A percentile compares a stretch with the other conserved stretches of the same genome.
phyloP scores from a whole-genome alignment of 2,888 invertebrate genomes.

The Cerastis rubricosa region DNA sequence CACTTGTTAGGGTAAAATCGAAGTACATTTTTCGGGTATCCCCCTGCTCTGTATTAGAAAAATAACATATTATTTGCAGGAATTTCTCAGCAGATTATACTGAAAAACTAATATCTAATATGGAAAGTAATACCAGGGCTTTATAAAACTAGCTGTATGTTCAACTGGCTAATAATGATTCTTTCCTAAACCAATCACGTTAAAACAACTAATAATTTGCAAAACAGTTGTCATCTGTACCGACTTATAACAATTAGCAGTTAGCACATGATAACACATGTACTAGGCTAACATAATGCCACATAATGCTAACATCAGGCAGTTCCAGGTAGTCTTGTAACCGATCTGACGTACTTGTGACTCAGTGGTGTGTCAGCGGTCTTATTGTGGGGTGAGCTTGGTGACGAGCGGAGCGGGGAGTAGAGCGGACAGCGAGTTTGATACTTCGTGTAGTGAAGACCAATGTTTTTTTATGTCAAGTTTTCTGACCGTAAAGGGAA shows the following conservation, averaged over 20 bases:
- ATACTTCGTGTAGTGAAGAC: neutral
- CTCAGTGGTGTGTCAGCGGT: constrained; percentile 70
- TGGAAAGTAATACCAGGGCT: neutral
- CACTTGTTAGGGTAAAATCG: neutral
- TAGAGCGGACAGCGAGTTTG: constrained; percentile 19
- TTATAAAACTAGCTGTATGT: neutral
- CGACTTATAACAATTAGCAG: constrained; percentile 36
- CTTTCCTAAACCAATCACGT: neutral
- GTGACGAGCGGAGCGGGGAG: constrained; percentile 59
- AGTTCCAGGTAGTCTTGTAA: constrained; percentile 64
- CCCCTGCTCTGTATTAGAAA: neutral
- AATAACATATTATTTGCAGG: neutral
- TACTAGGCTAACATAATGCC: constrained; percentile 31
- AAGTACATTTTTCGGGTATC: neutral
- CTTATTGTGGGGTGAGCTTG: constrained; percentile 27
- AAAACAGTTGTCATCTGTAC: neutral
- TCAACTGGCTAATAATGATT: neutral
- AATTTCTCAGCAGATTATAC: neutral
- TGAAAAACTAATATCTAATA: neutral
- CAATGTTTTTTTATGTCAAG: neutral
- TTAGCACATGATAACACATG: constrained; percentile 8
- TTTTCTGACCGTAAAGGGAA: neutral
- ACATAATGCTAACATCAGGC: constrained; percentile 24
- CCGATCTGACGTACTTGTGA: constrained; percentile 63
- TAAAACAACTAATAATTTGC: neutral